phyloP scores from a whole-genome alignment of 2,888 invertebrate species.

The Danaus chrysippus region DNA sequence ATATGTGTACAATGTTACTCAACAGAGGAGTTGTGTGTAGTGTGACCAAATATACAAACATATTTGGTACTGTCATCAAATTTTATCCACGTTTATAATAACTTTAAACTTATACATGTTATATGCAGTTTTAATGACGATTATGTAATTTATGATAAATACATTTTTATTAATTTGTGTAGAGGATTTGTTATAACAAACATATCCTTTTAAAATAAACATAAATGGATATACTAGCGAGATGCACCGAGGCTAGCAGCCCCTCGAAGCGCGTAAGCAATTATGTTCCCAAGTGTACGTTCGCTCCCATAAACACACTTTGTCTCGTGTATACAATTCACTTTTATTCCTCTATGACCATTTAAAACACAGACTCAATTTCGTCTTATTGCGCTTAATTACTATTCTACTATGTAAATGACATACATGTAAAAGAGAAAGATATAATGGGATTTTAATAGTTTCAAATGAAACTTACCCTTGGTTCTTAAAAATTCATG shows the following conservation, averaged over 20 bases:
- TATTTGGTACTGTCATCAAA: not conserved
- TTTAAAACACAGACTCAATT: conserved; percentile 3
- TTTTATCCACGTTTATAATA: not conserved
- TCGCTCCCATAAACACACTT: conserved; percentile 49
- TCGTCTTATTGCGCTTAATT: not conserved
- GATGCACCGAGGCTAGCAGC: conserved; percentile 18
- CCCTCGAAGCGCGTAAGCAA: conserved; percentile 53
- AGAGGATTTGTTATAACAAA: not conserved
- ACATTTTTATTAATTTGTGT: no score
- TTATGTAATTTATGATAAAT: no score
- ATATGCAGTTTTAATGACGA: no score
- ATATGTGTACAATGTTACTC: conserved; percentile 16
- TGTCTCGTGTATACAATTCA: conserved; percentile 33
- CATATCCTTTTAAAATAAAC: not conserved
- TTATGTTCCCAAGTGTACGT: conserved; percentile 44
- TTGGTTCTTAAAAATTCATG: no score
- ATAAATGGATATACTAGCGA: not conserved
- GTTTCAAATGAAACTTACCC: no score
- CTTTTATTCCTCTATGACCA: conserved; percentile 21
- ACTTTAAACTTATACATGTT: no score
- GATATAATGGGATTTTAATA: no score
- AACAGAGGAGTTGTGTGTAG: not conserved
- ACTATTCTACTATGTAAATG: no score
- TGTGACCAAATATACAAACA: not conserved
- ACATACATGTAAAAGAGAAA: no score